Evolutionary conservation across 1,140 invertebrate genomes (phyloP).

Genomic region (Panulirus ornatus): DNA sequence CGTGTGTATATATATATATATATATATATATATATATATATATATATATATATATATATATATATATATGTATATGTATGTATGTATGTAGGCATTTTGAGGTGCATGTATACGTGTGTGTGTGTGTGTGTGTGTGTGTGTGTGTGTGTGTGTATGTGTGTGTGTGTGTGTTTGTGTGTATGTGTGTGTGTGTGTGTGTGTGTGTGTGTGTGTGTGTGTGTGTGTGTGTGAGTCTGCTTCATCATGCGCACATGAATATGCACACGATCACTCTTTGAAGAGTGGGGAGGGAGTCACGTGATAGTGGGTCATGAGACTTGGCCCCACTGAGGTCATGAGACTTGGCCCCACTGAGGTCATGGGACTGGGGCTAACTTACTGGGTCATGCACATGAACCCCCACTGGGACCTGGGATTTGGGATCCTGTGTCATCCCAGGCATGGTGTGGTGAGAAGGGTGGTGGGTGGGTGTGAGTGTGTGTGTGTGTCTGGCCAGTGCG

Average conservation of each 20-base stretch:
- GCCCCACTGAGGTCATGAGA: background rate
- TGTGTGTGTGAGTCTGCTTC: constrained; percentile 22
- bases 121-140: background rate
- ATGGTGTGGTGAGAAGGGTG: too few relatives aligned
- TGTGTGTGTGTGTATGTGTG: constrained; percentile 26
- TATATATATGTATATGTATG: background rate
- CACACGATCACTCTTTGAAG: background rate
- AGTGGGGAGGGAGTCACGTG: background rate
- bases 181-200: constrained; percentile 6
- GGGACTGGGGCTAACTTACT: background rate
- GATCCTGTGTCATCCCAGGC: too few relatives aligned
- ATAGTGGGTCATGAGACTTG: background rate
- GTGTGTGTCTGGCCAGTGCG: background rate
- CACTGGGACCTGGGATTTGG: too few relatives aligned
- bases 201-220: constrained; percentile 46
- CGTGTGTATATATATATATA: constrained; percentile 6
- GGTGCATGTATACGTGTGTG: background rate
- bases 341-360: background rate
- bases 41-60: constrained; percentile 14
- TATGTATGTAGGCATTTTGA: background rate
- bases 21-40: constrained; percentile 14
- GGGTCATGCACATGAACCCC: too few relatives aligned
- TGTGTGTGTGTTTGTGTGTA: constrained; percentile 25
- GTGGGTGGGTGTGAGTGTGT: background rate
- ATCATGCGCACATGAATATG: background rate